Evolutionary conservation across 2,797 vertebrate genomes (phyloP), one percentile per base, ranked within the genome.

Genomic region (Staurois parvus): DNA sequence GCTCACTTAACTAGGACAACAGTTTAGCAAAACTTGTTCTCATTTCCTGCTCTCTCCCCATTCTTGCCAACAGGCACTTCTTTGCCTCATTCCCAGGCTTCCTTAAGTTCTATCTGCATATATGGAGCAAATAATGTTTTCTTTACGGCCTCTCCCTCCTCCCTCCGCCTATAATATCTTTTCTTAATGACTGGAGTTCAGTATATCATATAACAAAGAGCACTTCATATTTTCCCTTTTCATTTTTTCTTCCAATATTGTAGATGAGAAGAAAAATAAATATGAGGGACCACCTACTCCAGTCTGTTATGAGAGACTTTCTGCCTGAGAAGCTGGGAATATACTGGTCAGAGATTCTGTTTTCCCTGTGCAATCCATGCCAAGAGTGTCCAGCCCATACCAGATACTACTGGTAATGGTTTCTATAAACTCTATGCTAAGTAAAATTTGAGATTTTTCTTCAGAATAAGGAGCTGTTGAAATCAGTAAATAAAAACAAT

Each of bases 231-330:
- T 72, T 59, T 79, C 77, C n/a, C 73, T 70, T 10, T 62, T 81
- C 72, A 64, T 19, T 59, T 73, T 67, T 83, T 76, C 72, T 81
- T 81, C 59, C 72, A 88, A 79, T 89, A 88, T 90, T 88, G 69
- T 56, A 79, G 48, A 83, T 79, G 37, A 83, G 79, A 79, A 79
- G 79, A 75, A 84, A 56, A 70, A 87, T 83, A 83, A 79, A 83
- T 83, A 83, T 40, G 32, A 59, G 40, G 32, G 85, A 87, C 81
- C 85, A 87, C 81, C 85, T 83, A 84, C 81, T 83, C 90, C 88
- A 90, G 84, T 90, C 88, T 64, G 2, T 87, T 92, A 92, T 90
- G 89, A 93, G 90, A 91, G 88, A 87, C 86, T 88, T 78, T 64
- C 84, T 93, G 88, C 93, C 89, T 87, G 83, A 85, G 77, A 88